These are phyloP conservation scores for Rotaria macrura DNA, from an alignment of 2,888 invertebrate genomes.

Conservation along the genomic window DNA sequence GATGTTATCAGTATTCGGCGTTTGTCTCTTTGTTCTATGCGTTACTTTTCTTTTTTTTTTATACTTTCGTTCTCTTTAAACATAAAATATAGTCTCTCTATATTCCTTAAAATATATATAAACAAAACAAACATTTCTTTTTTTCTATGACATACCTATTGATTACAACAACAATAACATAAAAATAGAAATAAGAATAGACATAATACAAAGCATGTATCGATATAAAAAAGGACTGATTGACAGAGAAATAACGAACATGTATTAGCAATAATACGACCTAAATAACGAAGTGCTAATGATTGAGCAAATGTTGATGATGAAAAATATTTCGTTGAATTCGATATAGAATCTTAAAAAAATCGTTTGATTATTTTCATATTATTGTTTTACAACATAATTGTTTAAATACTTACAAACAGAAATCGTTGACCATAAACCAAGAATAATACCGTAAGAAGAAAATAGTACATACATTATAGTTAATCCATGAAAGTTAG, in stretches of 20 bases:
- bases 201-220: neutral
- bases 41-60: neutral
- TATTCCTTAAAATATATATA: neutral
- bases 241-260: neutral
- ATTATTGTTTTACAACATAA: no score
- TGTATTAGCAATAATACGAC: neutral
- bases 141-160: neutral
- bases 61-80: conserved; percentile 1
- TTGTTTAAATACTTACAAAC: neutral
- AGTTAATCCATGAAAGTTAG: neutral
- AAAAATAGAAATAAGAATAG: neutral
- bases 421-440: neutral
- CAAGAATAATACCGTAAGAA: neutral
- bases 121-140: neutral
- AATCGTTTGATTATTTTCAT: neutral
- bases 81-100: conserved; percentile 1
- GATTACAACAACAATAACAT: neutral
- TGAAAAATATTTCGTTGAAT: neutral
- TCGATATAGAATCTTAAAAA: neutral
- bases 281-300: neutral
- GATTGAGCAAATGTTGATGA: neutral
- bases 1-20: conserved; percentile 5
- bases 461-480: neutral
- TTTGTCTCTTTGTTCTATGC: conserved; percentile 3
- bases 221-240: neutral